Evolutionary conservation across 2,797 vertebrate genomes (phyloP).

Genomic region (Bradypodion ventrale): DNA sequence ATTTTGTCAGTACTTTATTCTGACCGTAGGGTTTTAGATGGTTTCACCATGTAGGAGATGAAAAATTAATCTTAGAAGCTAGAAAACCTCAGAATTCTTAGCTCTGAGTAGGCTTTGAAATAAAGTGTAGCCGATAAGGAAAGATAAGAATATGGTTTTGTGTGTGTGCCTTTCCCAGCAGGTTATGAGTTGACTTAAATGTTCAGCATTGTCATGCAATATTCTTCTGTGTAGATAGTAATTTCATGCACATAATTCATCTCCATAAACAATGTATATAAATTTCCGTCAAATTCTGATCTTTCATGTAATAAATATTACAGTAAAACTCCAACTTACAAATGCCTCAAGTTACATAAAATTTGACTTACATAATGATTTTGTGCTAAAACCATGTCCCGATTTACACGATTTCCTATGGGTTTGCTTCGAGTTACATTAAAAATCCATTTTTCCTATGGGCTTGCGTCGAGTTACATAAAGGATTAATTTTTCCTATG

Average conservation of each 20-base stretch:
- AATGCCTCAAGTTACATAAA: too few relatives aligned
- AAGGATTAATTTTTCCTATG: too few relatives aligned
- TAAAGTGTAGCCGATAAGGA: neutral
- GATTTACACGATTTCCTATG: too few relatives aligned
- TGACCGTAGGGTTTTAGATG: constrained; percentile 43
- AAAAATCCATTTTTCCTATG: too few relatives aligned
- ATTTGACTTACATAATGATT: too few relatives aligned
- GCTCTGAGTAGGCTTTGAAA: constrained; percentile 2
- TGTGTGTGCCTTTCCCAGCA: neutral
- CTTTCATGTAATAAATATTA: neutral
- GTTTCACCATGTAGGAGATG: constrained; percentile 44
- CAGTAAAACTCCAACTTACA: too few relatives aligned
- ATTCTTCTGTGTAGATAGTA: neutral
- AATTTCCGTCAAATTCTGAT: neutral
- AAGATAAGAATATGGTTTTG: neutral
- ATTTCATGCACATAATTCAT: neutral
- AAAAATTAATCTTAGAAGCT: constrained; percentile 38
- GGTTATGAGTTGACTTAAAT: constrained; percentile 6
- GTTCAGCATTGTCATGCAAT: neutral
- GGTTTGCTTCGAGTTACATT: too few relatives aligned
- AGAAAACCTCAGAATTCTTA: constrained; percentile 3
- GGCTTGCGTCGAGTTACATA: too few relatives aligned
- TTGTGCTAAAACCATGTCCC: too few relatives aligned
- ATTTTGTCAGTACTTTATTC: constrained; percentile 55
- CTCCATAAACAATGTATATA: neutral